These are phyloP conservation scores for Garra rufa DNA, from an alignment of 2,113 vertebrate genomes.

Conservation along the genomic window DNA sequence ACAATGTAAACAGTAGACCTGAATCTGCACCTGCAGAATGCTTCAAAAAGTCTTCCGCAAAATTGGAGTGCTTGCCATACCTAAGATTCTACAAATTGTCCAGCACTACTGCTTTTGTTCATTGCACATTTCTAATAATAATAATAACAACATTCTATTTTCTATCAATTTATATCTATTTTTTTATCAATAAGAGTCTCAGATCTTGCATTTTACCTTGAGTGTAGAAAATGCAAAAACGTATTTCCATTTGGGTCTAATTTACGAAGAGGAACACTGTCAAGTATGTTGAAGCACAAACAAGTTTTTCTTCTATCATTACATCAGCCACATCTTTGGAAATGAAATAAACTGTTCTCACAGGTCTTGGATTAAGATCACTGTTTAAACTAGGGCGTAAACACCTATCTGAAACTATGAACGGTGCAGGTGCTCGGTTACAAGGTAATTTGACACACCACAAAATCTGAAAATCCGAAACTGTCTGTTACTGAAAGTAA, in stretches of 20 bases:
- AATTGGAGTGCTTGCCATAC: background rate
- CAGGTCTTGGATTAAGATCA: background rate
- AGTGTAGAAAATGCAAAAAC: background rate
- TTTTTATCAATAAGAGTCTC: too few species aligned
- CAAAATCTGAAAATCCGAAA: background rate
- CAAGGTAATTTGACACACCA: background rate
- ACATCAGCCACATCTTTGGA: background rate
- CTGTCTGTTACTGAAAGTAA: conserved; percentile 47
- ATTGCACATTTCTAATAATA: too few species aligned
- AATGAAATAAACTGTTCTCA: background rate
- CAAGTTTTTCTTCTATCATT: background rate
- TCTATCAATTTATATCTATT: too few species aligned
- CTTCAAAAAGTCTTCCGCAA: background rate
- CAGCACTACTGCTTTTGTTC: background rate
- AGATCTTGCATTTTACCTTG: too few species aligned
- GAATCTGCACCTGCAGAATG: background rate
- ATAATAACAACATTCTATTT: too few species aligned
- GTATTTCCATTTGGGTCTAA: background rate
- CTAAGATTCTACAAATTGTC: background rate
- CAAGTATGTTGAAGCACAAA: background rate
- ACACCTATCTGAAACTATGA: background rate
- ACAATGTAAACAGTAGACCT: background rate
- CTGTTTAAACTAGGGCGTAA: background rate
- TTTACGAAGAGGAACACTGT: background rate
- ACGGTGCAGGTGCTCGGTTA: background rate